These are phyloP conservation scores for Hemaris fuciformis DNA, from an alignment of 2,888 invertebrate species.

Conservation along the genomic window DNA sequence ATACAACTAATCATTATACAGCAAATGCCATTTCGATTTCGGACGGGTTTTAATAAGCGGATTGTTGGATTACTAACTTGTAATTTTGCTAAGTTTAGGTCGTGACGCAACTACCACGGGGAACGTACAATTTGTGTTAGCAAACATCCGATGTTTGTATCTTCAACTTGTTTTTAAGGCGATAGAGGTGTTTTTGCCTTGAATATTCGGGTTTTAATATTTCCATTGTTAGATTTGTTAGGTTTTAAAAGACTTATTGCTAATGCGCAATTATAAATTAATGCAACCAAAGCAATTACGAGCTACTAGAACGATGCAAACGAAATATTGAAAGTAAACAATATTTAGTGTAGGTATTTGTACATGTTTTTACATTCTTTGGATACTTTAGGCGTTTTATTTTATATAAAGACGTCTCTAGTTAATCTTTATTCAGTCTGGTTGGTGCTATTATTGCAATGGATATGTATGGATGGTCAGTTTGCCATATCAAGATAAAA, in stretches of 20 bases:
- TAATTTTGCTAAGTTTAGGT: constrained; percentile 43
- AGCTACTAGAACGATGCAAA: no score
- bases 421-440: no score
- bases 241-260: background rate
- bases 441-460: no score
- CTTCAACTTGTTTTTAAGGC: background rate
- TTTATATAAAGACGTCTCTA: no score
- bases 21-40: constrained; percentile 77
- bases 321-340: no score
- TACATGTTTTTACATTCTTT: no score
- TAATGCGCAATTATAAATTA: background rate
- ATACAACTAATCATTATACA: constrained; percentile 75
- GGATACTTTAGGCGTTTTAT: no score
- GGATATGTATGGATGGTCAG: no score
- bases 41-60: constrained; percentile 69
- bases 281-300: no score
- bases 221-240: no score
- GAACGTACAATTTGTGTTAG: constrained; percentile 5
- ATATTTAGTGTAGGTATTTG: no score
- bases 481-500: no score
- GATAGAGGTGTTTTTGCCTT: background rate
- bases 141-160: constrained; percentile 6
- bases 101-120: constrained; percentile 12
- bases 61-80: constrained; percentile 56
- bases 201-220: background rate